Evolutionary conservation across 2,888 invertebrate species (phyloP).

Genomic region (Gari tellinella): DNA sequence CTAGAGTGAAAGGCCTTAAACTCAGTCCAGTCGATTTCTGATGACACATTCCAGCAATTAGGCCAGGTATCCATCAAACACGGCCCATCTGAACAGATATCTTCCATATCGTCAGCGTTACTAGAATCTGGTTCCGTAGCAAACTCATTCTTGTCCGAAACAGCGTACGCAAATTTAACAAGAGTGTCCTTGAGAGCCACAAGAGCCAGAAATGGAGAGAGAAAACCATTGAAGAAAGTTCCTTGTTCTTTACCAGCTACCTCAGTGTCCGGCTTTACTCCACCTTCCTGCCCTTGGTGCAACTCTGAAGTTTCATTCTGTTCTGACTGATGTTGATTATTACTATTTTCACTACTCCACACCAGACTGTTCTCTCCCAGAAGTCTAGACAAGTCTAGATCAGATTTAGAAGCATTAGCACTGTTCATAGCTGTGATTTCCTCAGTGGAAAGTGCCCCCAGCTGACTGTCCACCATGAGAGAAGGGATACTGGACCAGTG

Average conservation of each 20-base stretch:
- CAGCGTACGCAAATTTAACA: constrained; percentile 44
- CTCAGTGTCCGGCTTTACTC: not conserved
- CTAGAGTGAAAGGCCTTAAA: constrained; percentile 15
- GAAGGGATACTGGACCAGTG: constrained; percentile 12
- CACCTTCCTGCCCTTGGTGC: too few relatives aligned
- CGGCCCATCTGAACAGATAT: constrained; percentile 57
- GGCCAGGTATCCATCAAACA: constrained; percentile 45
- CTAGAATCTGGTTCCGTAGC: not conserved
- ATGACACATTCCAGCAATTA: constrained; percentile 53
- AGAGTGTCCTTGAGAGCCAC: constrained; percentile 64
- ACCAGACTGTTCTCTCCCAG: too few relatives aligned
- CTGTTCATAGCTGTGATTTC: too few relatives aligned
- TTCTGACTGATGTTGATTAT: too few relatives aligned
- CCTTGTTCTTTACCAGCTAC: not conserved
- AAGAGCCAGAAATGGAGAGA: constrained; percentile 65
- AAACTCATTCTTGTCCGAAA: constrained; percentile 11
- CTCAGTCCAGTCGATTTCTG: constrained; percentile 37
- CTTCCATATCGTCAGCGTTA: not conserved
- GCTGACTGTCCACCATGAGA: not conserved
- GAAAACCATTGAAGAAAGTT: constrained; percentile 39
- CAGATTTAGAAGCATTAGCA: too few relatives aligned
- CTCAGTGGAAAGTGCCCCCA: too few relatives aligned
- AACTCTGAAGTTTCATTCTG: too few relatives aligned
- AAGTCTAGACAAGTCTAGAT: too few relatives aligned
- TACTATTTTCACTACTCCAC: too few relatives aligned